phyloP scores from a whole-genome alignment of 2,797 vertebrate genomes.

The Tachyglossus aculeatus region DNA sequence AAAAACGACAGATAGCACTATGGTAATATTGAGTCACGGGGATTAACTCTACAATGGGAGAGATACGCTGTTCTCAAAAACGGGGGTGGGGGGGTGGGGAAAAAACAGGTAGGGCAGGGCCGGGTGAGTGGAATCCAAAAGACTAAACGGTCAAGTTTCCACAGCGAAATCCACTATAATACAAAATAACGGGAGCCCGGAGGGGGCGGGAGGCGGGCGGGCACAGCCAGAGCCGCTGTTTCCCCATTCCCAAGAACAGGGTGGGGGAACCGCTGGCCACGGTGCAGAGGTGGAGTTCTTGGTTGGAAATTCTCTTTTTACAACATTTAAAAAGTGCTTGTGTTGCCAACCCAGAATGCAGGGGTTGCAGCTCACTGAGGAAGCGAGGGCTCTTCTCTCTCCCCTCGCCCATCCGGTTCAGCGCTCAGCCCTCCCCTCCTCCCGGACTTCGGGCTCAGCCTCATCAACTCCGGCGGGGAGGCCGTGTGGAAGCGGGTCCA shows the following conservation, averaged over 20 bases:
- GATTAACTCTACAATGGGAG: slow-evolving; percentile 71
- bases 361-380: too few species aligned
- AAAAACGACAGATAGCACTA: slow-evolving; percentile 76
- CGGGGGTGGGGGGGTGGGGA: slow-evolving; percentile 19
- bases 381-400: neutral
- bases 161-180: slow-evolving; percentile 73
- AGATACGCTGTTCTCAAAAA: slow-evolving; percentile 58
- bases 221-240: neutral
- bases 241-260: neutral
- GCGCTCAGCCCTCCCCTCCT: neutral
- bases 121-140: slow-evolving; percentile 43
- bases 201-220: neutral
- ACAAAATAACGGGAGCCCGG: slow-evolving; percentile 59
- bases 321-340: neutral
- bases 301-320: neutral
- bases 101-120: slow-evolving; percentile 23
- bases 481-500: neutral
- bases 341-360: neutral
- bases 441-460: neutral
- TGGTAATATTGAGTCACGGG: slow-evolving; percentile 69
- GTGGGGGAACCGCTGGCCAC: neutral
- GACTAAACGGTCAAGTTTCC: slow-evolving; percentile 60
- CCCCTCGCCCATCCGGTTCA: neutral
- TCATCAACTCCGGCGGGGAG: neutral
- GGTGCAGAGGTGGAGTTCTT: neutral